Conservation (phyloP, 2,113 vertebrate species). For the Rhineura floridana region DNA sequence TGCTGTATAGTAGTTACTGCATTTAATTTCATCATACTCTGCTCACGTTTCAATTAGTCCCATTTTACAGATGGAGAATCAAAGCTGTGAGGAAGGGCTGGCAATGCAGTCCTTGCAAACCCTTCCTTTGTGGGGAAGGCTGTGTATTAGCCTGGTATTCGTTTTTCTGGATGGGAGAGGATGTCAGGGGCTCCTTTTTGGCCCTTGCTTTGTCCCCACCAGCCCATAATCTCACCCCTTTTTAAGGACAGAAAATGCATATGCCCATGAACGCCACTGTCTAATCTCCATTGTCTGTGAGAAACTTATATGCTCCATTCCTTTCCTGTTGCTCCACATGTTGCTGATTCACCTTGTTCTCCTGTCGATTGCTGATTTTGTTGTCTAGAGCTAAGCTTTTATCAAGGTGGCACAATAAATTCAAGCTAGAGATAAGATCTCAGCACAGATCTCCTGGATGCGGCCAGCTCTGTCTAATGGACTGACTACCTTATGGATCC, state of each 20-base stretch:
- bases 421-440: not conserved
- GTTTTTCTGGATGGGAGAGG: too few relatives aligned
- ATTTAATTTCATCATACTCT: not conserved
- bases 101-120: not conserved
- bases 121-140: not conserved
- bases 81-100: not conserved
- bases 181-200: not conserved
- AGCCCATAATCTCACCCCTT: not conserved
- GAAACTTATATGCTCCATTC: not conserved
- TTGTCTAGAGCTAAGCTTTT: not conserved
- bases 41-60: not conserved
- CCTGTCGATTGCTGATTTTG: not conserved
- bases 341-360: not conserved
- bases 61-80: not conserved
- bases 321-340: not conserved
- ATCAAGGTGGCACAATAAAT: not conserved
- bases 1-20: not conserved
- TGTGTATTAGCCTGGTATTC: not conserved
- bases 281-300: not conserved
- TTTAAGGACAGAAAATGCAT: not conserved
- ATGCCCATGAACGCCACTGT: not conserved
- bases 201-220: not conserved
- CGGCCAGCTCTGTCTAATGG: not conserved
- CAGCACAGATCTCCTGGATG: not conserved
- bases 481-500: not conserved